These are phyloP conservation scores for Ornithoptera alexandrae DNA, from an alignment of 2,888 invertebrate genomes.

Conservation along the genomic window DNA sequence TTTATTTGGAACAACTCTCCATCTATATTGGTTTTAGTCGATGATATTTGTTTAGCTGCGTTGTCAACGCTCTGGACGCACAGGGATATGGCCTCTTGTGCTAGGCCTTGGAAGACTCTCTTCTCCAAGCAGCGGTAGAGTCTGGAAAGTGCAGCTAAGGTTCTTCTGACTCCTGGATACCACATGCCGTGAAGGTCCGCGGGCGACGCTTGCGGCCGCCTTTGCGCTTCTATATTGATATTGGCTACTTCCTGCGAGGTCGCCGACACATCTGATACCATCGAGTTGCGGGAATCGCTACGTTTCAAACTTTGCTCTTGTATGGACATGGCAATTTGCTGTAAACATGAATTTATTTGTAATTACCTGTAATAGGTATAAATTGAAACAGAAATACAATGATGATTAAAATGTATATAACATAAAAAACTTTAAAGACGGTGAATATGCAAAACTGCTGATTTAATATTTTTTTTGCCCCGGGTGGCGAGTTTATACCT, in stretches of 20 bases:
- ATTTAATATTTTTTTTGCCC: too few species aligned
- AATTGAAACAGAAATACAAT: too few species aligned
- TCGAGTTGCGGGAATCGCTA: slow-evolving; percentile 84
- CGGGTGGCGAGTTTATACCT: slow-evolving; percentile 69
- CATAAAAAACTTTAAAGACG: too few species aligned
- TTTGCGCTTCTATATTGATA: slow-evolving; percentile 72
- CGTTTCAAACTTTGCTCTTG: slow-evolving; percentile 80
- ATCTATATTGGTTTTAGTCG: slow-evolving; percentile 90
- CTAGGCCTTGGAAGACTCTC: slow-evolving; percentile 97
- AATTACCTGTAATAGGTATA: too few species aligned
- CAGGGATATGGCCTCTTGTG: slow-evolving; percentile 95
- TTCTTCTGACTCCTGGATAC: slow-evolving; percentile 98
- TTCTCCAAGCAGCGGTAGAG: slow-evolving; percentile 92
- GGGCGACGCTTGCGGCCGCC: slow-evolving; percentile 83
- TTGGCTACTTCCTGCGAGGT: slow-evolving; percentile 87
- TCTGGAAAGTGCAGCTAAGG: slow-evolving; percentile 95
- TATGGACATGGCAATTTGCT: slow-evolving; percentile 83
- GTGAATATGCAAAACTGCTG: too few species aligned
- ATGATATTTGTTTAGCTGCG: slow-evolving; percentile 89
- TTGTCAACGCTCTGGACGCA: slow-evolving; percentile 94
- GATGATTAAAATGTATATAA: too few species aligned
- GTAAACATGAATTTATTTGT: slow-evolving; percentile 33
- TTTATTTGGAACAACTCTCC: slow-evolving; percentile 98
- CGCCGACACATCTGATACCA: slow-evolving; percentile 83
- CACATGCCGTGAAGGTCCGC: slow-evolving; percentile 99